A percentile compares a stretch with the other conserved stretches of the same genome.
These are phyloP conservation scores for Oegoconia quadripuncta DNA, from an alignment of 2,888 invertebrate species.

Conservation along the genomic window DNA sequence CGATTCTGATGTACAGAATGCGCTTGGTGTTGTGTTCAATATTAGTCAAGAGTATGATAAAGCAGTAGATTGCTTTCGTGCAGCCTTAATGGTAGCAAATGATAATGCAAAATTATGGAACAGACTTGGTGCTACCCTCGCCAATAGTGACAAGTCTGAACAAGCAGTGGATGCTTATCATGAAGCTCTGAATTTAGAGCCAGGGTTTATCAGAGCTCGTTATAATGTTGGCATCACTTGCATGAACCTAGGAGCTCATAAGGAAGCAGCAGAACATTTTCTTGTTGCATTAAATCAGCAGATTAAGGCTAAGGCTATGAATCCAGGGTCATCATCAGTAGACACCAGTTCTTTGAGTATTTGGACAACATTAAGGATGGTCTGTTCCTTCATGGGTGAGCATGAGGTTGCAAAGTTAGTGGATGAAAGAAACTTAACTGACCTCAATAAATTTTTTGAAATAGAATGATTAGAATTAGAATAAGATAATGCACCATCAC, in stretches of 20 bases:
- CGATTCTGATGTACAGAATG: constrained; percentile 95
- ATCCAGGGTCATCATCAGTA: constrained; percentile 42
- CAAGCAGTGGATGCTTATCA: constrained; percentile 98
- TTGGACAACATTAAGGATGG: constrained; percentile 95
- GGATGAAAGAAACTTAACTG: constrained; percentile 79
- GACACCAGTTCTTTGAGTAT: constrained; percentile 92
- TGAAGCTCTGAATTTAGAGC: constrained; percentile 92
- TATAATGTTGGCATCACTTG: constrained; percentile 99
- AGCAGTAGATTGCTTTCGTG: constrained; percentile 96
- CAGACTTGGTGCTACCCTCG: constrained; percentile 96
- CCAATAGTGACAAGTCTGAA: constrained; percentile 96
- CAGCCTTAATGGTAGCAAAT: constrained; percentile 90
- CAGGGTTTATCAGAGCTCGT: constrained; percentile 97
- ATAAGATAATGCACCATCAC: no score
- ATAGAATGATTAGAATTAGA: constrained; percentile 32
- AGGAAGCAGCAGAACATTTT: constrained; percentile 97
- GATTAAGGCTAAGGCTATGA: constrained; percentile 74
- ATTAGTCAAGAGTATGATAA: constrained; percentile 96
- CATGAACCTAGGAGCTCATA: constrained; percentile 96
- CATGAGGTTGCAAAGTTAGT: constrained; percentile 81
- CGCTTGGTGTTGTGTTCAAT: constrained; percentile 96
- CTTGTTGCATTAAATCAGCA: constrained; percentile 96
- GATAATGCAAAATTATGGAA: constrained; percentile 97
- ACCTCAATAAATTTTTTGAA: constrained; percentile 78
- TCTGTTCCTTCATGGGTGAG: constrained; percentile 88